Conservation (phyloP, 2,113 vertebrate genomes). For the Meriones unguiculatus region DNA sequence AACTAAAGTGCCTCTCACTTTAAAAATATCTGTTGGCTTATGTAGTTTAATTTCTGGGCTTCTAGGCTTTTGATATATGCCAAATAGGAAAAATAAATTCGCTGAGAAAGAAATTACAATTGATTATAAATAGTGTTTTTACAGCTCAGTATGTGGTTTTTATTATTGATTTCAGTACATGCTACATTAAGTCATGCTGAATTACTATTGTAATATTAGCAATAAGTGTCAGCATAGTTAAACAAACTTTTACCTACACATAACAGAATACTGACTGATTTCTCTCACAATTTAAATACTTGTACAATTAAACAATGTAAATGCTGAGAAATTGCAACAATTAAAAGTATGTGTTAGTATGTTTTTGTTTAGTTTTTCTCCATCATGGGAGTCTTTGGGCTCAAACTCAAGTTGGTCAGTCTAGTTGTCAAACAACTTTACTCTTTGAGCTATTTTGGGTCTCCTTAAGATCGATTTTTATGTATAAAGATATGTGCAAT, state of each 20-base stretch:
- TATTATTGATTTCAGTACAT: constrained; percentile 67
- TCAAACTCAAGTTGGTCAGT: too few relatives aligned
- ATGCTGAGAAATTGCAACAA: not conserved
- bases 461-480: not conserved
- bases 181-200: constrained; percentile 62
- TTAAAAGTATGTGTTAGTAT: not conserved
- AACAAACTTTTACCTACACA: constrained; percentile 49
- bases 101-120: constrained; percentile 69
- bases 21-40: constrained; percentile 28
- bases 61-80: constrained; percentile 50
- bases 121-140: constrained; percentile 75
- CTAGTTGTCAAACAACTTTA: not conserved
- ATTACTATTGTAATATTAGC: constrained; percentile 65
- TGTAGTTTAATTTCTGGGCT: constrained; percentile 42
- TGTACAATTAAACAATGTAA: constrained; percentile 6
- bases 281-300: constrained; percentile 56
- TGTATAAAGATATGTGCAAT: not conserved
- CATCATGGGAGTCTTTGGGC: too few relatives aligned
- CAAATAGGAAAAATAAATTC: constrained; percentile 61
- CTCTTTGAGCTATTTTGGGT: too few relatives aligned
- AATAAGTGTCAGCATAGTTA: constrained; percentile 73
- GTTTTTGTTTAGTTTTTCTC: too few relatives aligned
- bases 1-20: constrained; percentile 41
- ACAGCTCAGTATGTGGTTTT: constrained; percentile 63
- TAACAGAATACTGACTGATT: constrained; percentile 44